phyloP scores from a whole-genome alignment of 1,140 invertebrate species.

The Pollicipes pollicipes region DNA sequence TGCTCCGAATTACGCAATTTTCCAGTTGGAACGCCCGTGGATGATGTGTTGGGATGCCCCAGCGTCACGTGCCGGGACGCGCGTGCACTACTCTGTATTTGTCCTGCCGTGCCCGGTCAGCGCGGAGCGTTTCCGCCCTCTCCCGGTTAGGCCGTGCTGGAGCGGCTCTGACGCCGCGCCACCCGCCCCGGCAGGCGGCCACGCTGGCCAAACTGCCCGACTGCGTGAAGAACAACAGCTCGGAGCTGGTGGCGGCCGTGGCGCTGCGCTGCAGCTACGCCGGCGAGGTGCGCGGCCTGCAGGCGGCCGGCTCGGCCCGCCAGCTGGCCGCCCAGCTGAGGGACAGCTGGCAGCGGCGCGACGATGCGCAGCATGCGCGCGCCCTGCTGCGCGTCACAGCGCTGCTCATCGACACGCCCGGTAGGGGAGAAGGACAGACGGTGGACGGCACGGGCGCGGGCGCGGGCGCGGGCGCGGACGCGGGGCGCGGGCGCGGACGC shows the following conservation, averaged over 20 bases:
- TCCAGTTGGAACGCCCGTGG: no score
- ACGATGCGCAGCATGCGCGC: slow-evolving; percentile 47
- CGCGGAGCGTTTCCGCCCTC: no score
- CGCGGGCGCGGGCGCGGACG: no score
- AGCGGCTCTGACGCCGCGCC: no score
- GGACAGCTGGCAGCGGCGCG: slow-evolving; percentile 33
- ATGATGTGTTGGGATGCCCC: no score
- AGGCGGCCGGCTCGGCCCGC: slow-evolving; percentile 32
- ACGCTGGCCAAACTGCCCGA: not conserved
- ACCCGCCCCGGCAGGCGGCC: no score
- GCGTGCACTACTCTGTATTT: no score
- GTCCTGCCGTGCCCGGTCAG: no score
- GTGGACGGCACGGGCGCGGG: not conserved
- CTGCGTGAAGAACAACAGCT: not conserved
- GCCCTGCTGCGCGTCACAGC: slow-evolving; percentile 80
- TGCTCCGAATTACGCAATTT: no score
- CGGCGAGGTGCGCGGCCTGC: slow-evolving; percentile 32
- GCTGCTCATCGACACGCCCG: slow-evolving; percentile 58
- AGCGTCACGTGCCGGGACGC: no score
- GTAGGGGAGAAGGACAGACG: slow-evolving; percentile 25
- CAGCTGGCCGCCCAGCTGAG: slow-evolving; percentile 29
- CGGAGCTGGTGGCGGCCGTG: not conserved
- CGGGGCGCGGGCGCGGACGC: no score
- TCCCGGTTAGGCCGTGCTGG: no score
- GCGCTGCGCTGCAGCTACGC: not conserved